Evolutionary conservation across 2,113 vertebrate genomes (phyloP).

Genomic region (Oxyruncus cristatus): DNA sequence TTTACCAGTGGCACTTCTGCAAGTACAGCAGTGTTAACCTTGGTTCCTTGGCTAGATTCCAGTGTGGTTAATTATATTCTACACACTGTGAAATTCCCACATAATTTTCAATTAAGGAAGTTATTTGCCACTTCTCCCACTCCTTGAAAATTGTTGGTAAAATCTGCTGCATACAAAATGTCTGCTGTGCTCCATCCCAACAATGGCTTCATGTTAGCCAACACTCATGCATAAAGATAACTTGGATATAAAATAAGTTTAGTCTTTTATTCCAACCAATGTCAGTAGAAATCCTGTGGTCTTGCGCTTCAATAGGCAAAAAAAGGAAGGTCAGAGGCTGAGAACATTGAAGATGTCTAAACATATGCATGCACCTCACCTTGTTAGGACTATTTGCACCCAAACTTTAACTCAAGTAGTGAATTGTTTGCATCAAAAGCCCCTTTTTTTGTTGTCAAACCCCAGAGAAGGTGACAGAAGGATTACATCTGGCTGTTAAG

Average conservation of each 20-base stretch:
- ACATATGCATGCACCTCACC: not conserved
- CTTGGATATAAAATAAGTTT: not conserved
- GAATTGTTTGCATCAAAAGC: not conserved
- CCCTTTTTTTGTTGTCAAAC: not conserved
- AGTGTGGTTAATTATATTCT: constrained; percentile 51
- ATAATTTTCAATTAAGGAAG: constrained; percentile 53
- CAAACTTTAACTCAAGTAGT: not conserved
- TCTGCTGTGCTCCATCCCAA: not conserved
- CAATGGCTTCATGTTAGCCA: not conserved
- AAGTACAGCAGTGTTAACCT: constrained; percentile 17
- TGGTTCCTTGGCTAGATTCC: constrained; percentile 24
- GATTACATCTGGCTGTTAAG: not conserved
- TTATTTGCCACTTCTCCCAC: constrained; percentile 44
- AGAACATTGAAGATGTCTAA: not conserved
- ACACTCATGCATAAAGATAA: not conserved
- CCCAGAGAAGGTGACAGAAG: not conserved
- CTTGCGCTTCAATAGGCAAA: not conserved
- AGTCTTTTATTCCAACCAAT: not conserved
- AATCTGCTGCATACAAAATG: constrained; percentile 19
- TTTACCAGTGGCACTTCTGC: constrained; percentile 47
- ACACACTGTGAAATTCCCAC: constrained; percentile 54
- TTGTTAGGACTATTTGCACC: not conserved
- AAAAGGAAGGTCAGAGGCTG: not conserved
- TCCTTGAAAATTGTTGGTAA: constrained; percentile 4
- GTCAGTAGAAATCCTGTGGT: not conserved